These are phyloP conservation scores for Smutsia temminckii DNA, from an alignment of 2,797 vertebrate genomes.

Conservation along the genomic window DNA sequence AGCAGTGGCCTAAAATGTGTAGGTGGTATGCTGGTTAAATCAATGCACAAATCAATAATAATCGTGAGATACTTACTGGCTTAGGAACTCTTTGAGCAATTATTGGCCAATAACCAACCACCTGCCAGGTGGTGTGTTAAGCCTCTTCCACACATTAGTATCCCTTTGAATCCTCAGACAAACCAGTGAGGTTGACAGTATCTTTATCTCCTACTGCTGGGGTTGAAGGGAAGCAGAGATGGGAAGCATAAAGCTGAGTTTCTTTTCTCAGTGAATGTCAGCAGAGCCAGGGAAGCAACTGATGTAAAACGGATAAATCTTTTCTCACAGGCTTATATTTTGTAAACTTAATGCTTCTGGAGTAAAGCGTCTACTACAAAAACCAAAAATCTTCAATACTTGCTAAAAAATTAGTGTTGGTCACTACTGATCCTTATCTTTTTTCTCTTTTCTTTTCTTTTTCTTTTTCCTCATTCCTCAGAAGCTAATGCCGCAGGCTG, in stretches of 20 bases:
- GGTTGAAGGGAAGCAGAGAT: neutral
- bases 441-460: too few species aligned
- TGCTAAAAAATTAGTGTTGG: neutral
- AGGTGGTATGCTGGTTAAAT: neutral
- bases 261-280: neutral
- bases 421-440: neutral
- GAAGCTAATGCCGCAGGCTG: neutral
- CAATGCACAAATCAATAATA: neutral
- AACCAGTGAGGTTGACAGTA: neutral
- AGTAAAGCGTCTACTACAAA: neutral
- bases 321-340: neutral
- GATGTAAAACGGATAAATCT: neutral
- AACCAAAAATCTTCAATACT: neutral
- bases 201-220: neutral
- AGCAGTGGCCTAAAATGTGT: too few species aligned
- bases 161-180: neutral
- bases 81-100: neutral
- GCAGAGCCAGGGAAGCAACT: neutral
- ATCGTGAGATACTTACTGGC: neutral
- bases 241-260: neutral
- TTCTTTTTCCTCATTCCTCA: too few species aligned
- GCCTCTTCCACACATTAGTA: neutral
- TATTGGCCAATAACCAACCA: neutral
- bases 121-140: neutral
- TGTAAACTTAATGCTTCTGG: neutral